Conservation (phyloP, 2,797 vertebrate genomes). For the Aeoliscus strigatus region DNA sequence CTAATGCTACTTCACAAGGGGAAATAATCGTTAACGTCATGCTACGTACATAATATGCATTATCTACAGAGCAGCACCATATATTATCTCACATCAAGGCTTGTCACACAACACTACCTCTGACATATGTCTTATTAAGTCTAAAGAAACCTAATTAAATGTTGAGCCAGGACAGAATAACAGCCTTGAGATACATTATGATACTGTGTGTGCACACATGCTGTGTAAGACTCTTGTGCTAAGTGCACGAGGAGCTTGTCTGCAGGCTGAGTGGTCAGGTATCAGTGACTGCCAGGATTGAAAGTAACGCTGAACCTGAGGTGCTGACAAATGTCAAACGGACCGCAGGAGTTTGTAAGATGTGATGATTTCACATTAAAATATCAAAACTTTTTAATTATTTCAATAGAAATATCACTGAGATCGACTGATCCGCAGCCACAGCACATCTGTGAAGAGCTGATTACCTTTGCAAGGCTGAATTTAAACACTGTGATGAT, state of each 20-base stretch:
- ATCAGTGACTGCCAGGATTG: constrained; percentile 57
- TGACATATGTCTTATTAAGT: constrained; percentile 71
- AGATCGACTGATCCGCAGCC: too few species aligned
- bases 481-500: too few species aligned
- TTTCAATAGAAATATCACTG: too few species aligned
- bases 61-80: constrained; percentile 54
- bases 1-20: constrained; percentile 17
- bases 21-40: constrained; percentile 39
- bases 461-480: too few species aligned
- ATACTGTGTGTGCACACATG: constrained; percentile 45
- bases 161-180: constrained; percentile 61
- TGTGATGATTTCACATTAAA: constrained; percentile 38
- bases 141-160: constrained; percentile 70
- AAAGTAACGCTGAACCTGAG: constrained; percentile 35
- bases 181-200: constrained; percentile 67
- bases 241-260: constrained; percentile 60
- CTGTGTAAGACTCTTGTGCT: constrained; percentile 46
- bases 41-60: constrained; percentile 56
- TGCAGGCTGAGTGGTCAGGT: constrained; percentile 56
- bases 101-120: constrained; percentile 69
- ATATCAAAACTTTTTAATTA: constrained; percentile 24
- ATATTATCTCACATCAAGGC: constrained; percentile 65
- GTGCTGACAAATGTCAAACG: constrained; percentile 43
- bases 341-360: constrained; percentile 15
- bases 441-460: too few species aligned